A percentile compares a stretch with the other conserved stretches of the same genome.
Conservation (phyloP, 2,888 invertebrate genomes). For the Acholoe squamosa region DNA sequence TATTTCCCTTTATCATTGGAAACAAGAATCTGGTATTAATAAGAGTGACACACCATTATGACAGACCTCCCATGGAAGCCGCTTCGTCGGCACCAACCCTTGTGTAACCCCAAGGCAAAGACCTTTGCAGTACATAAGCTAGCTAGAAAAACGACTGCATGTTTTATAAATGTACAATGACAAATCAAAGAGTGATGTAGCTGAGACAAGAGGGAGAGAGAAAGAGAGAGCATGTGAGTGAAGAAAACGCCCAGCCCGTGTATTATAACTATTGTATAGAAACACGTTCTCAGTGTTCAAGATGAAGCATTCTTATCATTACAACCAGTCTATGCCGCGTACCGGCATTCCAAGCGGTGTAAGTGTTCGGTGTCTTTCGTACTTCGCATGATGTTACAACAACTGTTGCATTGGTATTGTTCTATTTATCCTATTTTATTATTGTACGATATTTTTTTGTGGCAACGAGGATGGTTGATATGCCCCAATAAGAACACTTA, state of each 20-base stretch:
- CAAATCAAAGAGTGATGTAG: neutral
- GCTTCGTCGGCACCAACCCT: no score
- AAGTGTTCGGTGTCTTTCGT: constrained; percentile 41
- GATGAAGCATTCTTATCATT: constrained; percentile 41
- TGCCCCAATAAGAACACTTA: constrained; percentile 41
- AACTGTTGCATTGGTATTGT: constrained; percentile 53
- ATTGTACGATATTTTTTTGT: constrained; percentile 32
- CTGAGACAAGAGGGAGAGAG: constrained; percentile 14
- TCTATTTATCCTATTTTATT: constrained; percentile 55
- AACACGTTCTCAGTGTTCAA: constrained; percentile 24
- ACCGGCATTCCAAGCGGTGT: constrained; percentile 52
- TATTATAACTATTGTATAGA: constrained; percentile 41
- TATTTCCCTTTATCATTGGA: no score
- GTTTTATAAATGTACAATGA: neutral
- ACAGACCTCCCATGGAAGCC: no score
- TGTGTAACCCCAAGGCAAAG: neutral
- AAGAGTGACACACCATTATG: no score
- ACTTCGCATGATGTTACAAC: constrained; percentile 48
- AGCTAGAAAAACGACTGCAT: neutral
- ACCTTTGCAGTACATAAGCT: neutral
- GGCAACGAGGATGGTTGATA: constrained; percentile 15
- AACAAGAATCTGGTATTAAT: no score
- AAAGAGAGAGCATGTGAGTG: neutral
- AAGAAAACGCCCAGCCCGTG: neutral
- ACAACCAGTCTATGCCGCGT: constrained; percentile 51